These are phyloP conservation scores for Spatulosminthurus flaviceps DNA, from an alignment of 2,888 invertebrate species.

Conservation along the genomic window DNA sequence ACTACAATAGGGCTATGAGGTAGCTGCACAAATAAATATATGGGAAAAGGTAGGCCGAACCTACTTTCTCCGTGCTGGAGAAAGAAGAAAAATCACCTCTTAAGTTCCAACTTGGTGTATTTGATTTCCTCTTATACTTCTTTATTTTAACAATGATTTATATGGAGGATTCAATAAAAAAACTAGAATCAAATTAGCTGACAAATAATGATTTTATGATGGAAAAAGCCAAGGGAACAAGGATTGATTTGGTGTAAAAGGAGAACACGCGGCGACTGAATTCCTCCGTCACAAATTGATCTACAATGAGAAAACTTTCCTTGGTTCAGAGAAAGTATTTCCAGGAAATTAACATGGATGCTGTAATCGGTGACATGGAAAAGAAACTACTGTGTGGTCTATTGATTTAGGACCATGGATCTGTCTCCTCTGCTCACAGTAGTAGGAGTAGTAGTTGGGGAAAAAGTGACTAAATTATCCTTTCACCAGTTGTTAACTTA, in stretches of 20 bases:
- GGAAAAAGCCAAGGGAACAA: not conserved
- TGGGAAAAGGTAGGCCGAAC: too few relatives aligned
- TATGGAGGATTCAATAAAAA: slow-evolving; percentile 9
- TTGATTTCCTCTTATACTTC: not conserved
- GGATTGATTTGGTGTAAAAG: slow-evolving; percentile 5
- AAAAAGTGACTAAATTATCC: too few relatives aligned
- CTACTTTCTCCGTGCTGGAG: too few relatives aligned
- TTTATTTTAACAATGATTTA: not conserved
- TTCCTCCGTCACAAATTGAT: not conserved
- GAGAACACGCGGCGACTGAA: not conserved
- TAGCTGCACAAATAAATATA: too few relatives aligned
- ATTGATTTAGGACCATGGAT: not conserved
- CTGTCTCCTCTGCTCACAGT: too few relatives aligned
- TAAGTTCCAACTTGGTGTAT: too few relatives aligned
- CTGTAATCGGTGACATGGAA: not conserved
- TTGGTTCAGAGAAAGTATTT: not conserved
- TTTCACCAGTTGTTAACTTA: too few relatives aligned
- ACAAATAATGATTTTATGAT: slow-evolving; percentile 9
- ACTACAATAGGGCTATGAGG: too few relatives aligned
- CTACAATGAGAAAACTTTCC: not conserved
- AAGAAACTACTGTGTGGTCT: not conserved
- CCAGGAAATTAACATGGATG: slow-evolving; percentile 12
- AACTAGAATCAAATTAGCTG: not conserved
- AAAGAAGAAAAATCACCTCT: too few relatives aligned
- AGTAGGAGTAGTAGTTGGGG: too few relatives aligned